phyloP scores from a whole-genome alignment of 2,888 invertebrate genomes.

The Synergus umbraculus region DNA sequence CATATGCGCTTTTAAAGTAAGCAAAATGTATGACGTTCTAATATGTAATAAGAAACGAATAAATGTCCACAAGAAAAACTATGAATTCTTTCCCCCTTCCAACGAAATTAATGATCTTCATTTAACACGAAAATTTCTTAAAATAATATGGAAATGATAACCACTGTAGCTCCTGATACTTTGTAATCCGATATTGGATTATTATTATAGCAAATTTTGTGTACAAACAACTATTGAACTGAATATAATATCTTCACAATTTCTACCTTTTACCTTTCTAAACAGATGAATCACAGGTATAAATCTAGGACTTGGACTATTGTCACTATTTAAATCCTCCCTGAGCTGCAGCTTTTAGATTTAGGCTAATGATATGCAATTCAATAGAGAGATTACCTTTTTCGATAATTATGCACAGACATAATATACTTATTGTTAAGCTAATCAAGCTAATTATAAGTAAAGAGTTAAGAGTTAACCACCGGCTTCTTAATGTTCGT shows the following conservation, averaged over 20 bases:
- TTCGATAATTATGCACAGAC: not conserved
- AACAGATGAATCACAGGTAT: not conserved
- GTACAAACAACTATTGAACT: not conserved
- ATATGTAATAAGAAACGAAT: not conserved
- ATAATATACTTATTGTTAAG: not conserved
- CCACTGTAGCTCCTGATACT: not conserved
- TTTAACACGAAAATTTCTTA: too few species aligned
- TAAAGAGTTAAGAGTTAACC: not conserved
- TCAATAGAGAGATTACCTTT: not conserved
- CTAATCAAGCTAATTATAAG: not conserved
- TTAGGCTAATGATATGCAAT: not conserved
- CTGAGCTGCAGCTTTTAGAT: not conserved
- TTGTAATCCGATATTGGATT: not conserved
- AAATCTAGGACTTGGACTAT: not conserved
- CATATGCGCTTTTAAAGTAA: constrained; percentile 15
- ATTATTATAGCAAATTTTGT: not conserved
- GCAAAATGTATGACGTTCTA: not conserved
- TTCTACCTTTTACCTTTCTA: not conserved
- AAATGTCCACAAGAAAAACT: not conserved
- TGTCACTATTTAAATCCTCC: not conserved
- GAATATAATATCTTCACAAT: not conserved
- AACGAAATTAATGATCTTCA: too few species aligned
- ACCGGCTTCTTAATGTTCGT: not conserved
- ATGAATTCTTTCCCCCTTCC: not conserved
- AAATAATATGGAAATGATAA: too few species aligned